These are phyloP conservation scores for Teleopsis dalmanni DNA, from an alignment of 1,140 invertebrate genomes.

Conservation along the genomic window DNA sequence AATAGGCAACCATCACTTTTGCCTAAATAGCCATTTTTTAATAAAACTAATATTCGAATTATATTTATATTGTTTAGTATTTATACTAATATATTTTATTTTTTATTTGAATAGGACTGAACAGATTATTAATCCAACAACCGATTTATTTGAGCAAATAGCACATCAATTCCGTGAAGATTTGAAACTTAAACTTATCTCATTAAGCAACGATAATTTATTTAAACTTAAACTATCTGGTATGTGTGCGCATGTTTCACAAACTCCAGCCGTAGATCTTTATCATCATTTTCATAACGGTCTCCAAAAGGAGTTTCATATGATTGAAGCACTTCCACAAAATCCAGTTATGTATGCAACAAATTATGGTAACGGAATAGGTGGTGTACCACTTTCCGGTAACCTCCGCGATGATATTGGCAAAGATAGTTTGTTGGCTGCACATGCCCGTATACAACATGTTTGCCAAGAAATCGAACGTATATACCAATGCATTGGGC, in stretches of 20 bases:
- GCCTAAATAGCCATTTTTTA: too few relatives aligned
- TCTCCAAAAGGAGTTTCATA: slow-evolving; percentile 33
- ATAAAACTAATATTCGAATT: too few relatives aligned
- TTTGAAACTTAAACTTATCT: slow-evolving; percentile 32
- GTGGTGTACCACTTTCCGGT: slow-evolving; percentile 17
- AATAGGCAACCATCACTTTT: too few relatives aligned
- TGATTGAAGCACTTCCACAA: slow-evolving; percentile 34
- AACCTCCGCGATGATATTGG: neutral
- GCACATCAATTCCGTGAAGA: slow-evolving; percentile 34
- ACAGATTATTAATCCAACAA: slow-evolving; percentile 22
- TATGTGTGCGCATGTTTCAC: slow-evolving; percentile 31
- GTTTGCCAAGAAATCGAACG: too few relatives aligned
- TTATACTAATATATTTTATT: neutral
- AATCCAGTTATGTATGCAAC: slow-evolving; percentile 24
- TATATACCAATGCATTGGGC: slow-evolving; percentile 14
- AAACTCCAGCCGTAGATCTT: slow-evolving; percentile 28
- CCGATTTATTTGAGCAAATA: slow-evolving; percentile 25
- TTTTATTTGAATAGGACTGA: slow-evolving; percentile 24
- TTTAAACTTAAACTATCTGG: slow-evolving; percentile 35
- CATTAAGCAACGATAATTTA: slow-evolving; percentile 27
- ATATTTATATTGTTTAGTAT: too few relatives aligned
- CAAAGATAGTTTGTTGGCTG: slow-evolving; percentile 17
- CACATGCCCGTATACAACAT: slow-evolving; percentile 23
- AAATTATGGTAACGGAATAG: slow-evolving; percentile 15
- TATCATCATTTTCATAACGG: slow-evolving; percentile 34